A percentile compares a stretch with the other conserved stretches of the same genome.
These are phyloP conservation scores for Styela clava DNA, from an alignment of 23 tunicate genomes.

Conservation along the genomic window DNA sequence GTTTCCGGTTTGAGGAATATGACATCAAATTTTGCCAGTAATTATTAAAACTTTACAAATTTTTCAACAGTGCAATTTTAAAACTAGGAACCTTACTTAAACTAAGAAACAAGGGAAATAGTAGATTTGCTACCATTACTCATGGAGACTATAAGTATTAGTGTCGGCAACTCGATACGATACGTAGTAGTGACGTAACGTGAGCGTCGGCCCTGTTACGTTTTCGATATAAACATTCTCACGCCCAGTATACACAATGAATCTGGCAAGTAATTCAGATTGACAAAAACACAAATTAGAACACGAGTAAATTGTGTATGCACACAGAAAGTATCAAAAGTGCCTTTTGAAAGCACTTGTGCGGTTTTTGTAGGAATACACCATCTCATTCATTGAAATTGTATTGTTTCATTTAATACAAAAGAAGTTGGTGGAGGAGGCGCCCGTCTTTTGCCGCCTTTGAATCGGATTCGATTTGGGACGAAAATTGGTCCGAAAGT, in stretches of 20 bases:
- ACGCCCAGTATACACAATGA: not conserved
- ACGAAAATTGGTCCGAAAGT: too few species aligned
- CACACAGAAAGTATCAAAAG: not conserved
- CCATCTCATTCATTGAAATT: too few species aligned
- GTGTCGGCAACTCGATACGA: not conserved
- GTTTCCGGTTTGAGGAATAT: too few species aligned
- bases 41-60: too few species aligned
- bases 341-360: not conserved
- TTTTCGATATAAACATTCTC: constrained; percentile 14
- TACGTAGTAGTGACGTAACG: constrained; percentile 2
- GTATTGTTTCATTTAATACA: too few species aligned
- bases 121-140: not conserved
- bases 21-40: too few species aligned
- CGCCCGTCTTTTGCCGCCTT: too few species aligned
- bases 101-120: too few species aligned
- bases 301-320: not conserved
- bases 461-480: too few species aligned
- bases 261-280: not conserved
- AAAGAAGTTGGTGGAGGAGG: too few species aligned
- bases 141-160: not conserved
- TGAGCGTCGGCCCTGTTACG: not conserved
- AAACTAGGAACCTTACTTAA: too few species aligned
- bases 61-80: too few species aligned
- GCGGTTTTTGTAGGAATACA: not conserved
- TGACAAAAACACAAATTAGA: not conserved